phyloP scores from a whole-genome alignment of 2,797 vertebrate species.

The Gadopsis marmoratus region DNA sequence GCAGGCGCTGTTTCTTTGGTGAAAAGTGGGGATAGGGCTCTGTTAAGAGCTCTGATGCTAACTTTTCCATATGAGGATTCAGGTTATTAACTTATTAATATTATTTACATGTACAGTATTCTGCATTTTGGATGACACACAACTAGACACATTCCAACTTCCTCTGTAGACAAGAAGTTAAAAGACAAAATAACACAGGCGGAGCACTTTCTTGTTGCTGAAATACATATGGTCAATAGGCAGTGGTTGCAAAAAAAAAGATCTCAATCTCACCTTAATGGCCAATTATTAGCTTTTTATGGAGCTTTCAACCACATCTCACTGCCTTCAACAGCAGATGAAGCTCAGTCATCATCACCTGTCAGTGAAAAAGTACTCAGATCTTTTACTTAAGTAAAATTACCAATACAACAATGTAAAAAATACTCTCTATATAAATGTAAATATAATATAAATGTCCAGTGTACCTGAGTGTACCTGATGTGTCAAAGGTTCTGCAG shows the following conservation, averaged over 20 bases:
- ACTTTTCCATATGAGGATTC: background rate
- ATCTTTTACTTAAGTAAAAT: background rate
- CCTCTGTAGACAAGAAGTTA: background rate
- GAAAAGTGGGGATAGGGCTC: too few relatives aligned
- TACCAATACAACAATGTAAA: background rate
- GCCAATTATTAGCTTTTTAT: background rate
- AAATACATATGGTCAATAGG: background rate
- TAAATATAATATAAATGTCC: too few relatives aligned
- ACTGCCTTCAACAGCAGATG: background rate
- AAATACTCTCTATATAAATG: too few relatives aligned
- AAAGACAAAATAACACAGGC: background rate
- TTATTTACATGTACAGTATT: background rate
- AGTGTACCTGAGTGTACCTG: too few relatives aligned
- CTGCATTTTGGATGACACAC: too few relatives aligned
- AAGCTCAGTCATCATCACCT: background rate
- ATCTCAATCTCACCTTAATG: background rate
- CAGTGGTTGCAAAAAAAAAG: background rate
- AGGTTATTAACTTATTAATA: background rate
- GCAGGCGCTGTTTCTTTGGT: background rate
- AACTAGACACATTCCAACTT: background rate
- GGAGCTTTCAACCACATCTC: slow-evolving; percentile 8
- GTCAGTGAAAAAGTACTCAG: background rate
- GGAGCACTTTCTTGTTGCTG: background rate
- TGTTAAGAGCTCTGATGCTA: background rate
- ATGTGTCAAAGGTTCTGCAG: background rate